Base-by-base conservation (phyloP, 2,113 vertebrate species). In the Clinocottus analis region DNA sequence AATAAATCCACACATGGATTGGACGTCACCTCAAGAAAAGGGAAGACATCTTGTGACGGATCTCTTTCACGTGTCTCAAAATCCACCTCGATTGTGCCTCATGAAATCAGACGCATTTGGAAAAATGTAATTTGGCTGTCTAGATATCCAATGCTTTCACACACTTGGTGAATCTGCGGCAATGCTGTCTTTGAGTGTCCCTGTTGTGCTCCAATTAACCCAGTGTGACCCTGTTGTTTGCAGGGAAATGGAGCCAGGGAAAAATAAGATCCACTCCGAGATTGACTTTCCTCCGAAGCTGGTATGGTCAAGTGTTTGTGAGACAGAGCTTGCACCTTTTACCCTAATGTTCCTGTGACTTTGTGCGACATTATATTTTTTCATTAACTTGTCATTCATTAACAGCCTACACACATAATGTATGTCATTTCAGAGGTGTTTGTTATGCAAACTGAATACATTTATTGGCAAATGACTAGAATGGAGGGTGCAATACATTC, bases 161-260 rank as follows among this genome's bases (percentile, higher is more conserved):
- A 47, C 5, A 10, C 8, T 31, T 6, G 10, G 45, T 3, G 55
- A 60, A 33, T 75, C 51, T 27, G 41, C 66, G 55, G 12, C 64
- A 59, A 23, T 71, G 19, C 43, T 56, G 77, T 39, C 16, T n/a
- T n/a, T n/a, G n/a, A 45, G 33, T 72, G 10, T 23, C 31, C 17
- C 13, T 19, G 62, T 41, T 41, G 62, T 58, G 69, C 31, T 73
- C 39, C 39, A 55, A 6, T 77, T 64, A 81, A 62, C 78, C 41
- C 51, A n/a, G 60, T 37, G 11, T 70, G 39, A 62, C 39, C 39
- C 63, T 63, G 62, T 63, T 47, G 29, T 78, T 72, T 61, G 72
- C 58, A 75, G 10, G 53, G 39, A 59, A 67, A 35, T 59, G 1
- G 55, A 59, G 43, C 41, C 7, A 5, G 43, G 29, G 58, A 5